Evolutionary conservation across 1,140 invertebrate genomes (phyloP).

Genomic region (Saccostrea echinata): DNA sequence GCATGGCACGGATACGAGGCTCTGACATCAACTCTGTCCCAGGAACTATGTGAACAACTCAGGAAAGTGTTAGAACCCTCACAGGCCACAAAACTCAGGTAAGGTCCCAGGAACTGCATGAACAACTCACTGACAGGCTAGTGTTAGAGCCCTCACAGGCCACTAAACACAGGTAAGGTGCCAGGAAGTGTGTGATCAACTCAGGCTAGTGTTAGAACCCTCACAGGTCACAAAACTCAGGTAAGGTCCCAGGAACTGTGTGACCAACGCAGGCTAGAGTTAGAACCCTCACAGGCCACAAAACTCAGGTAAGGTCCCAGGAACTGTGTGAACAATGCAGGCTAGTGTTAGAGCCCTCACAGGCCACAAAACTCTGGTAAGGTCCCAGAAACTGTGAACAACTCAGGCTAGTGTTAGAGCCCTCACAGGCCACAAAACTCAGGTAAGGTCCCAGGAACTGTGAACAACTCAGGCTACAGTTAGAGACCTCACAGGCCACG

Average conservation of each 20-base stretch:
- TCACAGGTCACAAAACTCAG: background rate
- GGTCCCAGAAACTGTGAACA: too few relatives aligned
- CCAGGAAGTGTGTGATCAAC: too few relatives aligned
- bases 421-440: too few relatives aligned
- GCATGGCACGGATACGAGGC: constrained; percentile 82
- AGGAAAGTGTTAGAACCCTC: constrained; percentile 97
- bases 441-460: constrained; percentile 88
- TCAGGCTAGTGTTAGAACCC: too few relatives aligned
- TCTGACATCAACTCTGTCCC: constrained; percentile 86
- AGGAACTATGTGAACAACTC: constrained; percentile 96
- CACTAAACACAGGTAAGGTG: background rate
- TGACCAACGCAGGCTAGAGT: too few relatives aligned
- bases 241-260: too few relatives aligned
- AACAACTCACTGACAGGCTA: background rate
- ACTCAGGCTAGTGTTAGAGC: too few relatives aligned
- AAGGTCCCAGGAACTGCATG: constrained; percentile 43
- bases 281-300: too few relatives aligned
- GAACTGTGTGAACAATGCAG: too few relatives aligned
- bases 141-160: background rate
- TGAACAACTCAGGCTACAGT: constrained; percentile 94
- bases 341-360: too few relatives aligned
- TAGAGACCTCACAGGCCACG: constrained; percentile 96
- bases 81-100: constrained; percentile 91
- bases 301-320: too few relatives aligned
- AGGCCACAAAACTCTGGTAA: too few relatives aligned